These are phyloP conservation scores for Cyclargus thomasi DNA, from an alignment of 1,140 invertebrate genomes.

Conservation along the genomic window DNA sequence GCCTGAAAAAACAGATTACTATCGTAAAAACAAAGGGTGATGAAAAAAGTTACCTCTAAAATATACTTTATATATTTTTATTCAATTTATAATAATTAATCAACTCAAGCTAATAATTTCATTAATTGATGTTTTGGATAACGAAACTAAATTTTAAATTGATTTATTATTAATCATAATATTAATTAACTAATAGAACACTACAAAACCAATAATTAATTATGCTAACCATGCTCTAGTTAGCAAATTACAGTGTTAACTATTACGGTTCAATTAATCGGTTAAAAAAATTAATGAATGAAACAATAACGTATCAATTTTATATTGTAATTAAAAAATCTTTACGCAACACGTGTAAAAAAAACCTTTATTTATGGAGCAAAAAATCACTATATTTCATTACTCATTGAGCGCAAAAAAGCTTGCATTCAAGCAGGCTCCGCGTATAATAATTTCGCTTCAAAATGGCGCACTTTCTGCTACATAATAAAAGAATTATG, in stretches of 20 bases:
- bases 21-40: too few relatives aligned
- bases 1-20: too few relatives aligned
- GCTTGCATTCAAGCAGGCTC: background rate
- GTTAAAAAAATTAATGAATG: too few relatives aligned
- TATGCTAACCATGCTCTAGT: too few relatives aligned
- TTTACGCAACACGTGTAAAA: too few relatives aligned
- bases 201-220: background rate
- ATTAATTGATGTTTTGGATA: background rate
- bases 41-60: too few relatives aligned
- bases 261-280: too few relatives aligned
- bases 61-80: too few relatives aligned
- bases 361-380: background rate
- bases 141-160: background rate
- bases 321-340: background rate
- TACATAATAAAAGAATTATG: background rate
- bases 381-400: background rate
- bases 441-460: background rate
- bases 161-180: background rate
- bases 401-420: conserved; percentile 1
- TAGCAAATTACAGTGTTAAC: too few relatives aligned
- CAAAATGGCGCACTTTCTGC: conserved; percentile 2
- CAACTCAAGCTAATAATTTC: background rate
- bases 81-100: background rate
- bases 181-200: background rate
- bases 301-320: background rate